phyloP scores from a whole-genome alignment of 2,113 vertebrate species.

The Tupaia tana region DNA sequence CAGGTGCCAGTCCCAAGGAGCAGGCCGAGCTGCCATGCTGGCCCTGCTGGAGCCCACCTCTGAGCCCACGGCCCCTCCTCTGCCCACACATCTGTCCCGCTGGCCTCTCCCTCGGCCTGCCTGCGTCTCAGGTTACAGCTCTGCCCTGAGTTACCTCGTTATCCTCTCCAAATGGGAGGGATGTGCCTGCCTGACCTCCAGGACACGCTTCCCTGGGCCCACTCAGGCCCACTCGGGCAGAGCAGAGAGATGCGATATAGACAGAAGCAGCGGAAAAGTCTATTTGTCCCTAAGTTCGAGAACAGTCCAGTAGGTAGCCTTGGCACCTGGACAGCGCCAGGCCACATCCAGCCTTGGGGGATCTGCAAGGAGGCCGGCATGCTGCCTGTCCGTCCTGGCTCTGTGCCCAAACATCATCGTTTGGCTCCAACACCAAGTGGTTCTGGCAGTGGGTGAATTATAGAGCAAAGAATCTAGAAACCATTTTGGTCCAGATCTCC shows the following conservation, averaged over 20 bases:
- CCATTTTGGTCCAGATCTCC: constrained; percentile 41
- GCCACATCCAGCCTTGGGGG: not conserved
- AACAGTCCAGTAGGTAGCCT: not conserved
- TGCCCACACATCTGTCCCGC: constrained; percentile 60
- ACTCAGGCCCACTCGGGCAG: not conserved
- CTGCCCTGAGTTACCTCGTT: constrained; percentile 52
- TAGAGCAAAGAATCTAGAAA: constrained; percentile 58
- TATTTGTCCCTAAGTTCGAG: not conserved
- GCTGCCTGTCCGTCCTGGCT: not conserved
- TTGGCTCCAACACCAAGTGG: not conserved
- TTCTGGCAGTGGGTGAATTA: not conserved
- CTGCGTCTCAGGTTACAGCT: constrained; percentile 53
- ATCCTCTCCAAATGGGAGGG: not conserved
- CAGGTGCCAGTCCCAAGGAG: not conserved
- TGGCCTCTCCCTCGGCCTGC: not conserved
- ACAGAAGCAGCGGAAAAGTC: not conserved
- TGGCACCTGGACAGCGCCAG: not conserved
- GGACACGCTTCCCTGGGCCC: not conserved
- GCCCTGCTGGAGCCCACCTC: not conserved
- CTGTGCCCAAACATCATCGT: not conserved
- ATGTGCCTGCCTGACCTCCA: not conserved
- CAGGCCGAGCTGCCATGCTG: no score
- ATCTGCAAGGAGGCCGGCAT: not conserved
- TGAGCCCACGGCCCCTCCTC: not conserved
- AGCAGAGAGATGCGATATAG: not conserved